Evolutionary conservation across 92 coral and sea anemone species (phyloP).

Genomic region (Siderastrea radians): DNA sequence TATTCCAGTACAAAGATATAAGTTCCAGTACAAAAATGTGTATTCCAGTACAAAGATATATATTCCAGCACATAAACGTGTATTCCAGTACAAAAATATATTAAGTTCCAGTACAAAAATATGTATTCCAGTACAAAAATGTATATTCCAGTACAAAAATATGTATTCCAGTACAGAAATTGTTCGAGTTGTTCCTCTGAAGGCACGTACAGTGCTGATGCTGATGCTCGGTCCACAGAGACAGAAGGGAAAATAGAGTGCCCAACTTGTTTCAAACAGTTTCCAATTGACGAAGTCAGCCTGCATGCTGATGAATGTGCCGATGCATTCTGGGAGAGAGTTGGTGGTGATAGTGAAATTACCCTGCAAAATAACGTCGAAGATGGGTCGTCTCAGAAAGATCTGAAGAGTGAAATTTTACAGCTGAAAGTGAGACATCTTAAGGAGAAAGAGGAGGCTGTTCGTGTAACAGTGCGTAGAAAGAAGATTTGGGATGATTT

Average conservation of each 20-base stretch:
- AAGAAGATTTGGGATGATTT: slow-evolving; percentile 52
- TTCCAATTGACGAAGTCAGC: slow-evolving; percentile 6
- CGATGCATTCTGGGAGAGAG: not conserved
- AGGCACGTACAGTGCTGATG: not conserved
- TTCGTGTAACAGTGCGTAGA: slow-evolving; percentile 37
- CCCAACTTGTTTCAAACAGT: not conserved
- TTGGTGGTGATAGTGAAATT: not conserved
- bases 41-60: no score
- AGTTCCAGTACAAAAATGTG: no score
- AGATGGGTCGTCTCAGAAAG: slow-evolving; percentile 2
- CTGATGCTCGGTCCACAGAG: not conserved
- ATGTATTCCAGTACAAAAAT: no score
- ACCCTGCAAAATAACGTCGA: not conserved
- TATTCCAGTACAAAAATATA: no score
- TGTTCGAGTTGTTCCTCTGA: not conserved
- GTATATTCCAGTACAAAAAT: no score
- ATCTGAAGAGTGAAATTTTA: not conserved
- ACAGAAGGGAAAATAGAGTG: slow-evolving; percentile 7
- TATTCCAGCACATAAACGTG: no score
- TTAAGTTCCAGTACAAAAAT: no score
- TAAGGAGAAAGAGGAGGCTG: slow-evolving; percentile 11
- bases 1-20: no score
- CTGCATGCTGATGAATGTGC: slow-evolving; percentile 7
- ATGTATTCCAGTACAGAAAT: no score
- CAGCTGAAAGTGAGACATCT: not conserved